These are phyloP conservation scores for Hydra vulgaris DNA, from an alignment of 30 jellyfish, hydroid and myxozoan genomes.

Conservation along the genomic window DNA sequence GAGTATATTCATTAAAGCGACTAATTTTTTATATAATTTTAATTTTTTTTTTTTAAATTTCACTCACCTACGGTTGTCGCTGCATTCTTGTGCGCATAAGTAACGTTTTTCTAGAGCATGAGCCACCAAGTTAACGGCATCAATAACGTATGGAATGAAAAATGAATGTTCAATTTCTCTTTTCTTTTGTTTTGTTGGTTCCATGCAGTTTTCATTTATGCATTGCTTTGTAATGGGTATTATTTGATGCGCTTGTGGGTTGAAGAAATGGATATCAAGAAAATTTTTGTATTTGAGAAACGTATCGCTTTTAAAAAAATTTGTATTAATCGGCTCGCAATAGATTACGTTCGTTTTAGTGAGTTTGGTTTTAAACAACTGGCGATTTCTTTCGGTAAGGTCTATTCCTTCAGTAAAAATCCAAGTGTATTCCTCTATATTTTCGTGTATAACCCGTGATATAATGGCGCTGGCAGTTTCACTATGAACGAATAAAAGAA, in stretches of 20 bases:
- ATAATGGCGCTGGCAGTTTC: conserved; percentile 13
- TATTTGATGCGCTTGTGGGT: not conserved
- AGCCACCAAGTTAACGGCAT: conserved; percentile 64
- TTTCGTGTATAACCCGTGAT: not conserved
- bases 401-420: conserved; percentile 22
- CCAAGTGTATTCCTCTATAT: conserved; percentile 26
- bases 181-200: not conserved
- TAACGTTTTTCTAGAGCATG: conserved; percentile 31
- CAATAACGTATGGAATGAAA: conserved; percentile 42
- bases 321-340: not conserved
- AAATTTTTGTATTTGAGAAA: not conserved
- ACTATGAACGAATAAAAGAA: conserved; percentile 29
- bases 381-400: not conserved
- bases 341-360: not conserved
- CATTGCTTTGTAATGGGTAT: conserved; percentile 8
- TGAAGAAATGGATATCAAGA: not conserved
- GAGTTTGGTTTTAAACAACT: not conserved
- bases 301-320: not conserved
- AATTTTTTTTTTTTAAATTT: no score
- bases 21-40: no score
- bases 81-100: not conserved
- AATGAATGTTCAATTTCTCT: not conserved
- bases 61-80: not conserved
- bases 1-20: no score
- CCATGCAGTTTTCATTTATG: not conserved